Evolutionary conservation across 64 coral and sea anemone genomes (phyloP).

Genomic region (Montipora sp.): DNA sequence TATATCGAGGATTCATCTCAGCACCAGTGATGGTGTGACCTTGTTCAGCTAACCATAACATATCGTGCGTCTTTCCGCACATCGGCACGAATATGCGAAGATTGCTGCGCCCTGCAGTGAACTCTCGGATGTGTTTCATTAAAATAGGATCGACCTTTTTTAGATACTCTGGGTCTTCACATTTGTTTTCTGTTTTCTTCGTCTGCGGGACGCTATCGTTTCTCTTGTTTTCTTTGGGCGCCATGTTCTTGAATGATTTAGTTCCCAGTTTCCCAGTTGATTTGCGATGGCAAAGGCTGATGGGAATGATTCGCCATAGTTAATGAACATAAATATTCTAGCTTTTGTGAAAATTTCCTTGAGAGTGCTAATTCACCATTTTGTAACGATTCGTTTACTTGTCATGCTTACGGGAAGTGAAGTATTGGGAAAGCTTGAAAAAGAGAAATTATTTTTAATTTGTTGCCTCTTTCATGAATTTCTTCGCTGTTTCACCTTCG

Average conservation of each 20-base stretch:
- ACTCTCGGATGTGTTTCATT: constrained; percentile 19
- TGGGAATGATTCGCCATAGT: not conserved
- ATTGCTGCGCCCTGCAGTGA: constrained; percentile 14
- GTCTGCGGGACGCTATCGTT: not conserved
- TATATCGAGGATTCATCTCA: not conserved
- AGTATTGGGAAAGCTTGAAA: no score
- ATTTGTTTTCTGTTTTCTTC: not conserved
- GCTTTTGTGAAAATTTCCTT: no score
- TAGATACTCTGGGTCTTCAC: constrained; percentile 27
- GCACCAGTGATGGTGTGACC: constrained; percentile 22
- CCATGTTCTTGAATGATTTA: not conserved
- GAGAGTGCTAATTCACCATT: no score
- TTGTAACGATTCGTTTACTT: no score
- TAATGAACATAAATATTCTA: no score
- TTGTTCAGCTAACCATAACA: constrained; percentile 41
- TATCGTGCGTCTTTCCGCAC: constrained; percentile 30
- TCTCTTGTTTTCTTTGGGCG: constrained; percentile 6
- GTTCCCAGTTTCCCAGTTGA: not conserved
- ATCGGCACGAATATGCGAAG: constrained; percentile 34
- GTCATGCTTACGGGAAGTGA: no score
- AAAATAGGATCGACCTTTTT: constrained; percentile 43
- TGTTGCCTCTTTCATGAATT: no score
- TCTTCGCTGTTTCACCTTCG: no score
- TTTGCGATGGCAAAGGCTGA: not conserved
- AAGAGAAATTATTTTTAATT: no score